Conservation (phyloP, 2,113 vertebrate genomes). For the Tachuris rubrigastra region DNA sequence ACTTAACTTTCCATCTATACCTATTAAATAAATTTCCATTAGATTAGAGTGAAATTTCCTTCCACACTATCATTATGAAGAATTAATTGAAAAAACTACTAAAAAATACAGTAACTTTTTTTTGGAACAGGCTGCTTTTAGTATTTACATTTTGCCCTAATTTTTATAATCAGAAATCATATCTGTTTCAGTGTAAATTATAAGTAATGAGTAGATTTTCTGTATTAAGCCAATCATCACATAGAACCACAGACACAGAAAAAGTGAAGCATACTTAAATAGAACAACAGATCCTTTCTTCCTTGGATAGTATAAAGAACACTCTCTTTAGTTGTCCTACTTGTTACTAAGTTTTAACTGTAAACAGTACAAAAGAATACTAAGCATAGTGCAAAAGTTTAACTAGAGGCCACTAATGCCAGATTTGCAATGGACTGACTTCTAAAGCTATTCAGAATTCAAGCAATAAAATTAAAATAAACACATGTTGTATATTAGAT, state of each 20-base stretch:
- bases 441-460: not conserved
- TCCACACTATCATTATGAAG: not conserved
- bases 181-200: not conserved
- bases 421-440: not conserved
- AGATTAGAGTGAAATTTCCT: not conserved
- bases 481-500: not conserved
- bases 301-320: not conserved
- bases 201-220: not conserved
- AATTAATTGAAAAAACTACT: not conserved
- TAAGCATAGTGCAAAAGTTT: not conserved
- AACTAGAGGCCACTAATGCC: not conserved
- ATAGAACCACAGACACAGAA: not conserved
- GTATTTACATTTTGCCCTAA: not conserved
- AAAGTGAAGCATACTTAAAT: not conserved
- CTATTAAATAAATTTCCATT: not conserved
- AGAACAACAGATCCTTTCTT: not conserved
- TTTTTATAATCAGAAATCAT: not conserved
- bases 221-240: not conserved
- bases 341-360: not conserved
- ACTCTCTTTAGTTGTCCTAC: not conserved
- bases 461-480: not conserved
- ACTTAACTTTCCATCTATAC: not conserved
- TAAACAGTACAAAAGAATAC: not conserved
- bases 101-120: not conserved
- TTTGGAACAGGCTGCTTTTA: not conserved